A percentile compares a stretch with the other conserved stretches of the same genome.
Evolutionary conservation across 2,888 invertebrate species (phyloP).

Genomic region (Oligia latruncula): DNA sequence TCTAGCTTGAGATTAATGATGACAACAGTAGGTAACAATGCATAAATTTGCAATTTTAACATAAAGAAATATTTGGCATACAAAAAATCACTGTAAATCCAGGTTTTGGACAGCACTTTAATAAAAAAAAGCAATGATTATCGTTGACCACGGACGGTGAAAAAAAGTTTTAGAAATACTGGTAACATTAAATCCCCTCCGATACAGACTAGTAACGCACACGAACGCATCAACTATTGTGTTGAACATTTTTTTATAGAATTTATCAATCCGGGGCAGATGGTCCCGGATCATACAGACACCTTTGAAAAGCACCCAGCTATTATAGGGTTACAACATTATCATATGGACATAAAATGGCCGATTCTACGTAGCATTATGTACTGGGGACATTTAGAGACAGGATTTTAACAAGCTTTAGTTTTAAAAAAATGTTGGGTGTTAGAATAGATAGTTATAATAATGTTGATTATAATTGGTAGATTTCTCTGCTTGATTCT

Average conservation of each 20-base stretch:
- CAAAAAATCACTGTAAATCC: background rate
- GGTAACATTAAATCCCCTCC: slow-evolving; percentile 68
- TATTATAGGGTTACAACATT: slow-evolving; percentile 87
- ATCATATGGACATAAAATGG: slow-evolving; percentile 84
- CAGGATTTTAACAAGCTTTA: background rate
- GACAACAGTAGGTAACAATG: background rate
- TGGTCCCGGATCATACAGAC: slow-evolving; percentile 86
- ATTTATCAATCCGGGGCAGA: slow-evolving; percentile 89
- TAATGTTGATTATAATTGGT: background rate
- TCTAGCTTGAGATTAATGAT: background rate
- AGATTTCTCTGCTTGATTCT: background rate
- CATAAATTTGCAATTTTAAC: background rate
- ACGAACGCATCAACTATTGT: slow-evolving; percentile 71
- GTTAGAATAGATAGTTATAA: background rate
- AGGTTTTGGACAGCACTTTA: background rate
- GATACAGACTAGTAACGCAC: slow-evolving; percentile 70
- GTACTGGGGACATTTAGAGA: background rate
- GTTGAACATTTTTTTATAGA: slow-evolving; percentile 86
- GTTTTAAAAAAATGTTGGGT: background rate
- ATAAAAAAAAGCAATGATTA: background rate
- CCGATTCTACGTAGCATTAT: slow-evolving; percentile 64
- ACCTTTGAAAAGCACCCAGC: slow-evolving; percentile 86
- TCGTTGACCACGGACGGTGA: slow-evolving; percentile 53
- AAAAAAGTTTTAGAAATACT: slow-evolving; percentile 60
- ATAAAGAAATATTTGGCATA: background rate